A percentile compares a stretch with the other conserved stretches of the same genome.
These are phyloP conservation scores for Hipparchia semele DNA, from an alignment of 2,888 invertebrate species.

Conservation along the genomic window DNA sequence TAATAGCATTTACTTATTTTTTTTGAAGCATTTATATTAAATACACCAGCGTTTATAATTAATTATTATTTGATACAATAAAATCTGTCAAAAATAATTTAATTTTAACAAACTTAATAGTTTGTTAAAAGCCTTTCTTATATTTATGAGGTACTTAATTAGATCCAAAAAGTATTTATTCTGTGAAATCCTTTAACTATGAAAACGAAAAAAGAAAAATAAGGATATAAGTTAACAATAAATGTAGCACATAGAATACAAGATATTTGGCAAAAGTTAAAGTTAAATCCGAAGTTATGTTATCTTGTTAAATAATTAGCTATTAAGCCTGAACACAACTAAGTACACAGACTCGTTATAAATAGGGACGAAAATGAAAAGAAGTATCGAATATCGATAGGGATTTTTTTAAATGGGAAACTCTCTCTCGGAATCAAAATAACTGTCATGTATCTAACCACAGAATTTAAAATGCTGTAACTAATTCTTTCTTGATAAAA, in stretches of 20 bases:
- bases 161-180: too few relatives aligned
- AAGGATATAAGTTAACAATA: neutral
- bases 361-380: neutral
- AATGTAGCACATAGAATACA: neutral
- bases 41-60: too few relatives aligned
- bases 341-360: slow-evolving; percentile 4
- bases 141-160: too few relatives aligned
- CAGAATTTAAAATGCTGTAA: too few relatives aligned
- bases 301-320: slow-evolving; percentile 25
- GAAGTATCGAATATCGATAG: slow-evolving; percentile 4
- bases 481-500: neutral
- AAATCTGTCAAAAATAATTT: too few relatives aligned
- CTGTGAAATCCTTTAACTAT: too few relatives aligned
- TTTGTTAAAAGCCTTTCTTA: too few relatives aligned
- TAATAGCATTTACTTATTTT: neutral
- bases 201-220: slow-evolving; percentile 3
- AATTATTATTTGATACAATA: too few relatives aligned
- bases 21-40: too few relatives aligned
- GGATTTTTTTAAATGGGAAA: neutral
- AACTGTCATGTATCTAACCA: too few relatives aligned
- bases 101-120: too few relatives aligned
- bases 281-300: slow-evolving; percentile 12
- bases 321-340: slow-evolving; percentile 17
- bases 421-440: too few relatives aligned
- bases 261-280: slow-evolving; percentile 4